Evolutionary conservation across 2,888 invertebrate species (phyloP).

Genomic region (Cantharis rufa): DNA sequence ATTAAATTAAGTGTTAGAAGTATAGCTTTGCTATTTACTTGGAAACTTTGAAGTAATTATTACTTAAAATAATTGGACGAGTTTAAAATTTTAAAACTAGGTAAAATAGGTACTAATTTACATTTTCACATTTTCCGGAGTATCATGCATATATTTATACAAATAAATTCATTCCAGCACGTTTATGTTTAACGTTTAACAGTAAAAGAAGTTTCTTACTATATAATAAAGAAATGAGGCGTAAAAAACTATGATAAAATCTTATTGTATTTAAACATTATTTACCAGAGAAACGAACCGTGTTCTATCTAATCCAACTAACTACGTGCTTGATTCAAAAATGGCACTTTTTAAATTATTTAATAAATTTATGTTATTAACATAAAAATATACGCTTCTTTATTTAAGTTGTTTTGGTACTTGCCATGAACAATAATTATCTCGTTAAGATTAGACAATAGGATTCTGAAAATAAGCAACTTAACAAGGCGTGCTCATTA

Average conservation of each 20-base stretch:
- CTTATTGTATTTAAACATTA: slow-evolving; percentile 6
- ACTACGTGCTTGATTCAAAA: slow-evolving; percentile 19
- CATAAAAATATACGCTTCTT: background rate
- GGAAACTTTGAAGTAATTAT: background rate
- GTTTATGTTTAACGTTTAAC: background rate
- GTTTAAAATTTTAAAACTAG: background rate
- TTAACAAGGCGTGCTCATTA: background rate
- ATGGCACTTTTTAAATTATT: background rate
- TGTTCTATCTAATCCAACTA: slow-evolving; percentile 17
- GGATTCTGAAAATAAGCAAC: background rate
- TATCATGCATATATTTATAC: background rate
- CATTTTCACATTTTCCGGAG: background rate
- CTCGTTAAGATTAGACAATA: background rate
- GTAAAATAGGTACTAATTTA: background rate
- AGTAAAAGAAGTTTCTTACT: background rate
- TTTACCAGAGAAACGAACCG: slow-evolving; percentile 17
- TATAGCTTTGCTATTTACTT: no score
- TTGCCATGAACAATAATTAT: background rate
- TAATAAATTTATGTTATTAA: background rate
- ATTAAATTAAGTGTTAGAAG: no score
- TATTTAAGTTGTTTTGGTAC: background rate
- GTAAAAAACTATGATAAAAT: slow-evolving; percentile 11
- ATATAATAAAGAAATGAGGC: slow-evolving; percentile 10
- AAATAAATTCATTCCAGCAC: background rate
- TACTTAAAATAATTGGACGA: background rate